Conservation (phyloP, 2,113 vertebrate species). For the Oncorhynchus keta region DNA sequence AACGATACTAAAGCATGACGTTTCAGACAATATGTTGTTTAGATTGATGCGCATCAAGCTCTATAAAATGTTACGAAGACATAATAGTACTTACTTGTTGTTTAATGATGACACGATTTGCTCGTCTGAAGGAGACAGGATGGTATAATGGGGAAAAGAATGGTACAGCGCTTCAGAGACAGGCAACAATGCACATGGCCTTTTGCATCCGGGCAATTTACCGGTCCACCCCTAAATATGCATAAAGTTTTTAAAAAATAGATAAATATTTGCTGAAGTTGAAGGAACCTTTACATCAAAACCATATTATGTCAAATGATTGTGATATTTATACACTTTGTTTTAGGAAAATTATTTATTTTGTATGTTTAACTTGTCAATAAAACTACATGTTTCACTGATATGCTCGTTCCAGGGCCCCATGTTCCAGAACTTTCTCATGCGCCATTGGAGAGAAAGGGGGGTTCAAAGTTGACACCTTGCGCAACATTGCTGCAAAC, state of each 20-base stretch:
- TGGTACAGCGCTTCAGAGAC: background rate
- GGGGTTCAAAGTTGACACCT: conserved; percentile 69
- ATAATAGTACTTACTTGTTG: conserved; percentile 42
- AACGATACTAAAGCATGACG: background rate
- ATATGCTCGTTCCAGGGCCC: conserved; percentile 68
- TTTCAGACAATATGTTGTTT: background rate
- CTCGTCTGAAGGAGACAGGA: conserved; percentile 19
- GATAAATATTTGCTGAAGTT: background rate
- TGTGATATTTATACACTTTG: background rate
- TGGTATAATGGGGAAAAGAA: conserved; percentile 34
- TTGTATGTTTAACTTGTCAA: background rate
- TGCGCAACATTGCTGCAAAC: conserved; percentile 57
- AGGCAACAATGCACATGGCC: conserved; percentile 64
- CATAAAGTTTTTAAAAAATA: conserved; percentile 14
- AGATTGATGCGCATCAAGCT: background rate
- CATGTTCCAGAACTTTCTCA: conserved; percentile 65
- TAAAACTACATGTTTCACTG: background rate
- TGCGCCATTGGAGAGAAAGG: conserved; percentile 68
- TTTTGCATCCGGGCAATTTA: conserved; percentile 61
- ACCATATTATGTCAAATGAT: background rate
- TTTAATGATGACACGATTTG: background rate
- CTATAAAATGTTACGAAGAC: background rate
- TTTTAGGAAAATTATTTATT: background rate
- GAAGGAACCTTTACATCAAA: background rate
- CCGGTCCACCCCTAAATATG: conserved; percentile 72